Evolutionary conservation across 2,797 vertebrate species (phyloP).

Genomic region (Serranus cabrilla): DNA sequence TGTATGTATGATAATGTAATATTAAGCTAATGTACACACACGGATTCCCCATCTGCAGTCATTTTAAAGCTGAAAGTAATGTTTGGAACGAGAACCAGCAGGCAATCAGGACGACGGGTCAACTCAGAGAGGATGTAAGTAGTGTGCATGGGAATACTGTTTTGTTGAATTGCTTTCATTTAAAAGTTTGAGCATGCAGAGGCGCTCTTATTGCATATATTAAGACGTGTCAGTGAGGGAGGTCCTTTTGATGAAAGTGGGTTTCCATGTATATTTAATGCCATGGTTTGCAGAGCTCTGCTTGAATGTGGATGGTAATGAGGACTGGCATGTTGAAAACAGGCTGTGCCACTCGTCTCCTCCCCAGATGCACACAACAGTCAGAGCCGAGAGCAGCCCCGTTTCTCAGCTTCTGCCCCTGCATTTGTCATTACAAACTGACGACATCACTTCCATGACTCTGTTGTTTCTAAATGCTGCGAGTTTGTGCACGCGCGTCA

Average conservation of each 20-base stretch:
- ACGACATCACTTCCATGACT: slow-evolving; percentile 38
- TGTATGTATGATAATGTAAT: slow-evolving; percentile 53
- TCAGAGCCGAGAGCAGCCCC: slow-evolving; percentile 55
- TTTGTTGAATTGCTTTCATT: slow-evolving; percentile 55
- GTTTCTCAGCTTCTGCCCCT: slow-evolving; percentile 54
- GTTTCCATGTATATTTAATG: slow-evolving; percentile 87
- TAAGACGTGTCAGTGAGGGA: slow-evolving; percentile 66
- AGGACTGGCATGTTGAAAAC: slow-evolving; percentile 82
- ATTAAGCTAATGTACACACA: slow-evolving; percentile 44
- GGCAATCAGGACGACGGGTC: slow-evolving; percentile 16
- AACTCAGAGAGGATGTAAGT: slow-evolving; percentile 35
- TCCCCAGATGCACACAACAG: slow-evolving; percentile 74
- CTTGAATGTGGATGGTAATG: slow-evolving; percentile 82
- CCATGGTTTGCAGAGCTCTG: slow-evolving; percentile 76
- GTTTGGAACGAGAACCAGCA: slow-evolving; percentile 29
- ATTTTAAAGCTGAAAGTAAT: slow-evolving; percentile 27
- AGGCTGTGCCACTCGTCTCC: slow-evolving; percentile 72
- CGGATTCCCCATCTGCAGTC: slow-evolving; percentile 3
- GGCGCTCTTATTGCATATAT: slow-evolving; percentile 70
- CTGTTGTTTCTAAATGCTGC: slow-evolving; percentile 7
- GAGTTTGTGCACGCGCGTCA: not conserved
- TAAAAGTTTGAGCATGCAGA: slow-evolving; percentile 50
- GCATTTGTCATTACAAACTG: slow-evolving; percentile 65
- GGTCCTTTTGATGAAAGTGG: slow-evolving; percentile 80
- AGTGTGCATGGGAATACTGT: slow-evolving; percentile 42